A percentile compares a stretch with the other conserved stretches of the same genome.
phyloP scores from a whole-genome alignment of 2,888 invertebrate species.

The Phaedon cochleariae region DNA sequence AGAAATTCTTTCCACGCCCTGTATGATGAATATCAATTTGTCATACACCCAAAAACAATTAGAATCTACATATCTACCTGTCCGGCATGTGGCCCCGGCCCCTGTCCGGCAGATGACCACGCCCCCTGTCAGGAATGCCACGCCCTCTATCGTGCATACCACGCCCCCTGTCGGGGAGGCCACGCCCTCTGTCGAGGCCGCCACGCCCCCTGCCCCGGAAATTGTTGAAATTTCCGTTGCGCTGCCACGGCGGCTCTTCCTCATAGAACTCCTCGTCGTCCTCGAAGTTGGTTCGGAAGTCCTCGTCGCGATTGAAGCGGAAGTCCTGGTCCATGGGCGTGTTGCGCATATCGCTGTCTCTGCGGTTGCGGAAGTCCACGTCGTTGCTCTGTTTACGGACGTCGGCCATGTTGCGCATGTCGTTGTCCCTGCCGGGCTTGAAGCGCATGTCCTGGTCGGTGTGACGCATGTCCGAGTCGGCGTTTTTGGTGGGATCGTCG shows the following conservation, averaged over 20 bases:
- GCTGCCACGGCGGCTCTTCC: slow-evolving; percentile 49
- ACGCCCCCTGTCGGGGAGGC: slow-evolving; percentile 19
- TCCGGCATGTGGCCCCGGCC: not conserved
- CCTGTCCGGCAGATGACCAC: slow-evolving; percentile 1
- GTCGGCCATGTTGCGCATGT: slow-evolving; percentile 48
- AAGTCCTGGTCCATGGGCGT: slow-evolving; percentile 51
- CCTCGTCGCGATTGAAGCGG: slow-evolving; percentile 52
- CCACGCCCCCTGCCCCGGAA: slow-evolving; percentile 30
- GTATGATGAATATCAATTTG: no score
- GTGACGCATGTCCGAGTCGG: slow-evolving; percentile 41
- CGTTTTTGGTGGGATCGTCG: slow-evolving; percentile 22
- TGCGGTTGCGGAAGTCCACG: slow-evolving; percentile 45
- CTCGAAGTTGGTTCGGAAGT: slow-evolving; percentile 40
- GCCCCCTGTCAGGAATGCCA: no score
- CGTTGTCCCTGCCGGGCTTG: slow-evolving; percentile 43
- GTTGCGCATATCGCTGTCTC: slow-evolving; percentile 53
- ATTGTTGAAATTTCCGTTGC: slow-evolving; percentile 51
- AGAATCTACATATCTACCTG: no score
- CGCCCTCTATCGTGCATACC: no score
- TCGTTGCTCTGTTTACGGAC: slow-evolving; percentile 41
- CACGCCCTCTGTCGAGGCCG: no score
- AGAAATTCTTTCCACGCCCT: no score
- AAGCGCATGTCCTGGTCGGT: slow-evolving; percentile 53
- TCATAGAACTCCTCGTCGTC: slow-evolving; percentile 56
- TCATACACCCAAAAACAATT: no score